These are phyloP conservation scores for Pardalotus punctatus DNA, from an alignment of 2,113 vertebrate genomes.

Conservation along the genomic window DNA sequence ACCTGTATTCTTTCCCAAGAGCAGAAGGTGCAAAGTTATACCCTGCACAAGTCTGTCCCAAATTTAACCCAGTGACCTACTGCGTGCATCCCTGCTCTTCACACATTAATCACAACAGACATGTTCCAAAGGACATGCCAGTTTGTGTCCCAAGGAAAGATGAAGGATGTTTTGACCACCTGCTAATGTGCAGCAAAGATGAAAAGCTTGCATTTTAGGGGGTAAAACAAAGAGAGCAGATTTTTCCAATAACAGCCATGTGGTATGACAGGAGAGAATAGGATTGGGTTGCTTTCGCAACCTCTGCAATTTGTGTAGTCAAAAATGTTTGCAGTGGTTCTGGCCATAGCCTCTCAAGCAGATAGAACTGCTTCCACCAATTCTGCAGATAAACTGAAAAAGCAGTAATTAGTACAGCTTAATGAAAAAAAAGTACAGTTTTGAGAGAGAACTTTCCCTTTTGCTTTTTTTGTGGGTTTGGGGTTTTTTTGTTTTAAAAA, in stretches of 20 bases:
- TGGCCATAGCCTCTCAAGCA: background rate
- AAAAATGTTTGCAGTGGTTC: background rate
- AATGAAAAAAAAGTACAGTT: background rate
- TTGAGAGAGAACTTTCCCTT: background rate
- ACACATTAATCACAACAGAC: conserved; percentile 14
- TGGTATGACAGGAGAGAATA: background rate
- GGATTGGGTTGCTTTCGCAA: background rate
- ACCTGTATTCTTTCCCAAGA: background rate
- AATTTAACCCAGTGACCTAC: conserved; percentile 39
- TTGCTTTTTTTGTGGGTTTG: background rate
- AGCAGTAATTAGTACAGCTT: background rate
- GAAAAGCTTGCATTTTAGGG: conserved; percentile 5
- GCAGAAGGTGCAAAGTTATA: background rate
- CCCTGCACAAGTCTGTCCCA: background rate
- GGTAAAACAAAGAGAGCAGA: background rate
- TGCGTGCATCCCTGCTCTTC: background rate
- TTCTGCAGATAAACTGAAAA: background rate
- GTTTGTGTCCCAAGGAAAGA: conserved; percentile 25
- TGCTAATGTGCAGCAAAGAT: conserved; percentile 9
- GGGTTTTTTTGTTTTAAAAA: background rate
- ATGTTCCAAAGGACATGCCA: background rate
- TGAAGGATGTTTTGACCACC: conserved; percentile 3
- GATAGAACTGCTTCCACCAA: background rate
- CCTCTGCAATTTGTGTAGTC: background rate
- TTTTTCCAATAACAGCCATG: background rate